A percentile compares a stretch with the other conserved stretches of the same genome.
phyloP scores from a whole-genome alignment of 2,797 vertebrate species.

The Lemur catta region DNA sequence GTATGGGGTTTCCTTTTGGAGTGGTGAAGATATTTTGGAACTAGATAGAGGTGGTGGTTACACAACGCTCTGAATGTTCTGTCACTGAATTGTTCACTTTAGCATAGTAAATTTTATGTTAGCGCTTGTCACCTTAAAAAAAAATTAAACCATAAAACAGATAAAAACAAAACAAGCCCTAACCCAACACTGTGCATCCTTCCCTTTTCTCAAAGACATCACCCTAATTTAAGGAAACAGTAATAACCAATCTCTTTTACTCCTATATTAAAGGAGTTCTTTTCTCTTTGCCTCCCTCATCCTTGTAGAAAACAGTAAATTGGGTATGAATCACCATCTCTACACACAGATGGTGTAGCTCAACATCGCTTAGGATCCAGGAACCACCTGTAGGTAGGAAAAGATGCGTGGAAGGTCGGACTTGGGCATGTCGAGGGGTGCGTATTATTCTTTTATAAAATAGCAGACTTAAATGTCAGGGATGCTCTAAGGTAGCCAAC shows the following conservation, averaged over 20 bases:
- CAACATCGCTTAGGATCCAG: background rate
- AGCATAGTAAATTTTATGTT: background rate
- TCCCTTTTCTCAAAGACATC: background rate
- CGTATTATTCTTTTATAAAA: background rate
- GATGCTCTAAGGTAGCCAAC: background rate
- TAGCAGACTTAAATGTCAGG: background rate
- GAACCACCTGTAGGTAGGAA: background rate
- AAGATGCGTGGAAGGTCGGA: background rate
- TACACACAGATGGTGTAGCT: background rate
- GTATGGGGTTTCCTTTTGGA: background rate
- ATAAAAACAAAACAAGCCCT: background rate
- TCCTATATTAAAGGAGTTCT: background rate
- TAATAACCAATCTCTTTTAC: background rate
- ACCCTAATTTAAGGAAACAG: background rate
- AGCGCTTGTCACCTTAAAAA: background rate
- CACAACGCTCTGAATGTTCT: too few species aligned
- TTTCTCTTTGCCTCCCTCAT: background rate
- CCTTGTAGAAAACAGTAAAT: background rate
- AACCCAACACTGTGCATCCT: fast-evolving
- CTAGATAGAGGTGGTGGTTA: too few species aligned
- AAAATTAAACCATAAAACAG: background rate
- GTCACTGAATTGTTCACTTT: background rate
- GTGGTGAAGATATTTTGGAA: background rate
- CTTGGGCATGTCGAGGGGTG: background rate
- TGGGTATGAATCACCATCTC: background rate